Evolutionary conservation across 2,888 invertebrate genomes (phyloP).

Genomic region (Amblyteles armatorius): DNA sequence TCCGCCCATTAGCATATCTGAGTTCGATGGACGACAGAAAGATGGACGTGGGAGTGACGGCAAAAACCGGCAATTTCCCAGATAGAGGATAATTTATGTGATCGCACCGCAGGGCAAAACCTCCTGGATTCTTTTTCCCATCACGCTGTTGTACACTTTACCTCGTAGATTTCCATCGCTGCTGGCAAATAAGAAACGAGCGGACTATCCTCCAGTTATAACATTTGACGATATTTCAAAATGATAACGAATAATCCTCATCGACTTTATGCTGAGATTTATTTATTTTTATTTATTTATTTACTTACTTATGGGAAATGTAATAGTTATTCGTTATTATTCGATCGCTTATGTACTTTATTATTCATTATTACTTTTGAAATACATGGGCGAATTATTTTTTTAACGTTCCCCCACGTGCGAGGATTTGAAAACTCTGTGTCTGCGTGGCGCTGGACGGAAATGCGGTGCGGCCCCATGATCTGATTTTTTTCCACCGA

Average conservation of each 20-base stretch:
- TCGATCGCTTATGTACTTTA: no score
- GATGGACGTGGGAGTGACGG: constrained; percentile 69
- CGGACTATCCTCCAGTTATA: background rate
- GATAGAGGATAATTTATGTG: constrained; percentile 69
- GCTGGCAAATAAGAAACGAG: background rate
- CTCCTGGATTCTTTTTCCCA: background rate
- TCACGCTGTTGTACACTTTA: background rate
- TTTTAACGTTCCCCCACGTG: background rate
- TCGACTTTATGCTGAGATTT: no score
- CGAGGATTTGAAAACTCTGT: background rate
- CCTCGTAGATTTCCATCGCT: constrained; percentile 9
- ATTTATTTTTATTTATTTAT: no score
- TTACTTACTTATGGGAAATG: no score
- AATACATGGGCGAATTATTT: background rate
- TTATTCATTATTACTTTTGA: background rate
- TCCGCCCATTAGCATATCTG: constrained; percentile 73
- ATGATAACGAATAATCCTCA: background rate
- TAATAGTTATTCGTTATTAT: no score
- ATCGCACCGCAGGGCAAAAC: constrained; percentile 41
- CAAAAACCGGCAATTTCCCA: constrained; percentile 73
- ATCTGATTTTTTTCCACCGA: constrained; percentile 33
- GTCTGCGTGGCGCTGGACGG: background rate
- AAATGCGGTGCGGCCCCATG: constrained; percentile 12
- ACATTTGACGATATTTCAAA: background rate
- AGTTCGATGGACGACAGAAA: constrained; percentile 72